Base-by-base conservation (phyloP, 2,797 vertebrate species). In the Nyctibius grandis region DNA sequence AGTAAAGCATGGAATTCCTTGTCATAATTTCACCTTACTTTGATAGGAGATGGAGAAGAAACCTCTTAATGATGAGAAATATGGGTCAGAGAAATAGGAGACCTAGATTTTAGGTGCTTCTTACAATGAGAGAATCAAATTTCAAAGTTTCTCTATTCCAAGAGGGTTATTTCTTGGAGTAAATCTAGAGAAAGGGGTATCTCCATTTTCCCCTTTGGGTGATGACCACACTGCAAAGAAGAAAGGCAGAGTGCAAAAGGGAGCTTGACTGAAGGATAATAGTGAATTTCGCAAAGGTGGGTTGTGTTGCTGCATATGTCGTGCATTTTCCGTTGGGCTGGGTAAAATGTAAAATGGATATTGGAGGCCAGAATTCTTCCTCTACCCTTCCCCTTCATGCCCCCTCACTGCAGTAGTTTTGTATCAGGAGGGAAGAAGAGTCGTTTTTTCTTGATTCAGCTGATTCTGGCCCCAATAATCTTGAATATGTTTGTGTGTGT, bases 361-460 rank as follows among this genome's bases (percentile, higher is more conserved):
- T 21, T 36, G 25, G 19, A 77, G 47, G 4, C 31, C 36, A 17
- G 18, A 64, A 22, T 69, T 69, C 12, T 22, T 48, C 28, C 18
- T 48, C 12, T 53, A 60, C 22, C 11, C 26, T 34, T 75, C 10
- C 20, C 5, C 11, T 79, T 12, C 9, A 1, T 23, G 65, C 21
- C 12, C 16, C 10, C 3, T 2, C 10, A 5, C n/a, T 36, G 4
- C 13, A 4, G 2, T 25, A 12, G 22, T 61, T 88, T 88, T 2
- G 0, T 63, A 1, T 0, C 31, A 33, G 14, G 2, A 33, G 5
- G 3, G 4, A 36, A 12, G 31, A 45, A 42, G 28, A 33, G 29
- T 23, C 3, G 11, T 29, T 50, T 56, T 3, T 72, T 78, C 42
- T 78, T 48, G 36, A 33, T 74, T 28, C 12, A 38, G 8, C 26